phyloP scores from a whole-genome alignment of 2,888 invertebrate genomes.

The Linnaemya tessellans region DNA sequence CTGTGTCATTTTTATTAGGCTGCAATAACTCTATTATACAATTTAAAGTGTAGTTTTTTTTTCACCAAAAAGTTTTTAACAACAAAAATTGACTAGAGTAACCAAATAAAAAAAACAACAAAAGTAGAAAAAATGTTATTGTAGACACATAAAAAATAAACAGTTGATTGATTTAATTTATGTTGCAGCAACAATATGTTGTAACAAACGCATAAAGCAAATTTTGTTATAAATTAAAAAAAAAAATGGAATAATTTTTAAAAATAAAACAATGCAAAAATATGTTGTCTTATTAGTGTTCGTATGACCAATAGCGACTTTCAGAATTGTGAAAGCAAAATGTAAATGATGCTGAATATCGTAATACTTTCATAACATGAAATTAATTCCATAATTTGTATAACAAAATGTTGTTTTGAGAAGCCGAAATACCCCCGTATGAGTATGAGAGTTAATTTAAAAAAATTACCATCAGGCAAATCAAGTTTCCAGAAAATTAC shows the following conservation, averaged over 20 bases:
- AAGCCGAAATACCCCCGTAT: no score
- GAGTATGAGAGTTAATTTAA: no score
- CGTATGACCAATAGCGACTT: constrained; percentile 29
- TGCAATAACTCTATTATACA: constrained; percentile 34
- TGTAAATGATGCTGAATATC: no score
- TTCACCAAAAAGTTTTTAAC: background rate
- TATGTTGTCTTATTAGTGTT: background rate
- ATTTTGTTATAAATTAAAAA: constrained; percentile 50
- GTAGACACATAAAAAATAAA: constrained; percentile 46
- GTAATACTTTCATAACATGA: no score
- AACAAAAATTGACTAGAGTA: constrained; percentile 48
- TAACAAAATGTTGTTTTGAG: no score
- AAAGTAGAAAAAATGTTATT: background rate
- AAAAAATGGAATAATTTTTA: constrained; percentile 12
- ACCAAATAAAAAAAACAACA: background rate
- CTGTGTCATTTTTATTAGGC: constrained; percentile 52
- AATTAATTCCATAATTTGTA: no score
- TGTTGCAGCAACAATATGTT: constrained; percentile 43
- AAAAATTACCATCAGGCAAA: no score
- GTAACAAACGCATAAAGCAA: constrained; percentile 38
- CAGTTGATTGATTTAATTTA: constrained; percentile 62
- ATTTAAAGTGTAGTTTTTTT: constrained; percentile 30
- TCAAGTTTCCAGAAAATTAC: no score
- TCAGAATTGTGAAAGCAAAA: constrained; percentile 51
- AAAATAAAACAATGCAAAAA: constrained; percentile 9